Evolutionary conservation across 2,797 vertebrate genomes (phyloP).

Genomic region (Clarias laeviceps): DNA sequence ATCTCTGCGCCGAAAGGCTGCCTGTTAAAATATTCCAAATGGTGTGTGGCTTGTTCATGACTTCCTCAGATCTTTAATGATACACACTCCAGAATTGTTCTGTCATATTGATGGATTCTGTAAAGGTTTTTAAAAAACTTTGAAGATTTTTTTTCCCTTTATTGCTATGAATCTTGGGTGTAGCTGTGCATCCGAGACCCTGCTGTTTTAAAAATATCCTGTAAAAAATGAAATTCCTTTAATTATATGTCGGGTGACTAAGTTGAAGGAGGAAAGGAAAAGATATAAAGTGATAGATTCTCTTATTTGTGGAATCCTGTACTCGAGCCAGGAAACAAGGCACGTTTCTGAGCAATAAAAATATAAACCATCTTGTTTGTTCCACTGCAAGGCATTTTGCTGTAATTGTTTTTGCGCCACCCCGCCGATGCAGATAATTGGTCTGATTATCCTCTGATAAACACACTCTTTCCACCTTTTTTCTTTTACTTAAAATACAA

Average conservation of each 20-base stretch:
- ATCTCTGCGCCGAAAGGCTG: not conserved
- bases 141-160: not conserved
- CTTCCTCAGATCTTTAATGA: conserved; percentile 31
- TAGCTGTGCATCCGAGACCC: not conserved
- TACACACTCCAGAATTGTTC: conserved; percentile 11
- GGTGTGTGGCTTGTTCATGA: not conserved
- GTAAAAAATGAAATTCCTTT: not conserved
- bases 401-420: conserved; percentile 50
- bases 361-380: conserved; percentile 38
- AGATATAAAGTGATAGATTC: not conserved
- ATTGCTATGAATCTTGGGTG: not conserved
- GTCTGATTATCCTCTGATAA: conserved; percentile 45
- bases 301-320: not conserved
- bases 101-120: conserved; percentile 16
- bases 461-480: not conserved
- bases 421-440: conserved; percentile 51
- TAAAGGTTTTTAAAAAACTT: not conserved
- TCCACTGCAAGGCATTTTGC: conserved; percentile 20
- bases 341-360: conserved; percentile 38
- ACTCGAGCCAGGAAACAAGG: not conserved
- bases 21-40: not conserved
- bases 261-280: not conserved
- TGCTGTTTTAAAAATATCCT: conserved; percentile 10
- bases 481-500: conserved; percentile 38
- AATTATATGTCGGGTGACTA: not conserved